phyloP scores from a whole-genome alignment of 2,888 invertebrate genomes.

The Steinernema carpocapsae region DNA sequence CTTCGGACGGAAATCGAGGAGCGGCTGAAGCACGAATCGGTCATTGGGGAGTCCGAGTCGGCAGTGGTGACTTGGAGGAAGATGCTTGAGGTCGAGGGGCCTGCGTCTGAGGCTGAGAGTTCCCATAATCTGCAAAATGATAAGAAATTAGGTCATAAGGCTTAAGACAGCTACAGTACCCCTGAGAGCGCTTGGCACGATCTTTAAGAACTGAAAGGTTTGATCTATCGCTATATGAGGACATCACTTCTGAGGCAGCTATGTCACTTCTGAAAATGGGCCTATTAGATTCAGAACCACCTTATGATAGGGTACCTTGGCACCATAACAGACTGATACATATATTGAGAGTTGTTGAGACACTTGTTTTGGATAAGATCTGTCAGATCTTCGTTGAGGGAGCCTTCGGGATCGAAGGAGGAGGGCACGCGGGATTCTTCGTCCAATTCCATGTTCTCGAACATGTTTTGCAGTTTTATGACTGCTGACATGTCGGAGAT shows the following conservation, averaged over 20 bases:
- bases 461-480: conserved; percentile 41
- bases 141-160: not conserved
- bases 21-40: conserved; percentile 25
- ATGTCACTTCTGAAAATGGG: conserved; percentile 15
- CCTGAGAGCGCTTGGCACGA: conserved; percentile 32
- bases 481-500: conserved; percentile 44
- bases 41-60: conserved; percentile 31
- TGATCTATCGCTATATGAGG: conserved; percentile 3
- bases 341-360: conserved; percentile 53
- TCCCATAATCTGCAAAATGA: conserved; percentile 22
- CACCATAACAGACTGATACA: conserved; percentile 57
- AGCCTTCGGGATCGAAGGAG: conserved; percentile 29
- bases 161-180: not conserved
- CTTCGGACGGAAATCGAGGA: conserved; percentile 5
- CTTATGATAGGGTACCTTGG: conserved; percentile 37
- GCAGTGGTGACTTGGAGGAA: conserved; percentile 29
- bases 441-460: conserved; percentile 31
- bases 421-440: conserved; percentile 14
- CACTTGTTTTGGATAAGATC: conserved; percentile 45
- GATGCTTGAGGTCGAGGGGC: not conserved
- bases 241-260: conserved; percentile 34
- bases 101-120: conserved; percentile 4
- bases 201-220: conserved; percentile 27
- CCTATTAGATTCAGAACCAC: not conserved
- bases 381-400: conserved; percentile 35